phyloP scores from a whole-genome alignment of 2,888 invertebrate species.

The Lepidochitona cinerea region DNA sequence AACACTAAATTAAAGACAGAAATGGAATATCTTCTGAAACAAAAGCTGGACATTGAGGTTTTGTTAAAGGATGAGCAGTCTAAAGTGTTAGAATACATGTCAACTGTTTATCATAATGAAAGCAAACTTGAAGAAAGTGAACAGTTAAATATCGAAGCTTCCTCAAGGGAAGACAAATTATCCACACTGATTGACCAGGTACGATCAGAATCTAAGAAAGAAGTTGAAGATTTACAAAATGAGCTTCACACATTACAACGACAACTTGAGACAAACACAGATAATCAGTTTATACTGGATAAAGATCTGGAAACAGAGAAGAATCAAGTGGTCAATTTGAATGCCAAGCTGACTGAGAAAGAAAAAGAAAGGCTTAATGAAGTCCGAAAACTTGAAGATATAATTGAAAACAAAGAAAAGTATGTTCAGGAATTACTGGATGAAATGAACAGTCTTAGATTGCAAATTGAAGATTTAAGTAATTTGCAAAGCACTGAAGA shows the following conservation, averaged over 20 bases:
- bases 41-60: neutral
- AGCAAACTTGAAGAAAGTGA: neutral
- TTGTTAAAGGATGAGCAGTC: neutral
- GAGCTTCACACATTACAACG: neutral
- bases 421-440: neutral
- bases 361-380: too few species aligned
- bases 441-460: slow-evolving; percentile 4
- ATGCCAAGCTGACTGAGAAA: too few species aligned
- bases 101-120: neutral
- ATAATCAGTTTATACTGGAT: neutral
- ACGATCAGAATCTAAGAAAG: neutral
- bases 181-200: neutral
- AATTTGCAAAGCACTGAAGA: neutral
- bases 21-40: neutral
- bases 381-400: too few species aligned
- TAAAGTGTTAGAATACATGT: neutral
- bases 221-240: neutral
- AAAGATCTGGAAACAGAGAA: neutral
- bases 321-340: too few species aligned
- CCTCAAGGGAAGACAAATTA: too few species aligned
- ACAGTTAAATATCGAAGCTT: too few species aligned
- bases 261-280: neutral
- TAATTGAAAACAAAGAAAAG: neutral
- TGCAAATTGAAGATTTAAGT: slow-evolving; percentile 16
- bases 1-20: neutral